Percentiles rank a stretch among this genome's conserved stretches.
Evolutionary conservation across 23 tunicate genomes (phyloP).

Genomic region (Trididemnum clinides): DNA sequence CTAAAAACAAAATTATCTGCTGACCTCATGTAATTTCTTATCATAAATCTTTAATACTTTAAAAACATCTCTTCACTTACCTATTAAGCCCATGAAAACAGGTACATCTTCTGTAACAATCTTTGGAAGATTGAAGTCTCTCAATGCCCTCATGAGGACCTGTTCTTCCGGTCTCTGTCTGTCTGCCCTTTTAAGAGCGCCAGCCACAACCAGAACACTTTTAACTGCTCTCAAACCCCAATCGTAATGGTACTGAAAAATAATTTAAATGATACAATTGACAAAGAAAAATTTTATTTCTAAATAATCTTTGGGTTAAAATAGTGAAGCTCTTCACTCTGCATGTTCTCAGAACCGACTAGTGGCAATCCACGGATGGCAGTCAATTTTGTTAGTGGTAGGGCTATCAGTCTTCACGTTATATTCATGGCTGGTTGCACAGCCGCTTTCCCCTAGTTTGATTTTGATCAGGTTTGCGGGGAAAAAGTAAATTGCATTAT

Average conservation of each 20-base stretch:
- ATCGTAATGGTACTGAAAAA: conserved; percentile 77
- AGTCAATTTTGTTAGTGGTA: too few relatives aligned
- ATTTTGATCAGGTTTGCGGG: too few relatives aligned
- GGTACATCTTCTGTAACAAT: conserved; percentile 94
- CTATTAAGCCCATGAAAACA: conserved; percentile 87
- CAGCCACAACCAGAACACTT: conserved; percentile 92
- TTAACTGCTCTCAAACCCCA: conserved; percentile 95
- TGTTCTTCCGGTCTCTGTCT: conserved; percentile 84
- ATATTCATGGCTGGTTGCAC: too few relatives aligned
- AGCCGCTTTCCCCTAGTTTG: too few relatives aligned
- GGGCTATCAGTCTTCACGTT: too few relatives aligned
- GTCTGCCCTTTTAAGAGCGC: conserved; percentile 75
- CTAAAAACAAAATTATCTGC: conserved; percentile 45
- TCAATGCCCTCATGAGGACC: conserved; percentile 85
- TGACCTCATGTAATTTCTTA: background rate
- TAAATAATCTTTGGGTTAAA: too few relatives aligned
- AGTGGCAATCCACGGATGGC: too few relatives aligned
- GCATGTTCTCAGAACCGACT: too few relatives aligned
- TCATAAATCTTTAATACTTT: background rate
- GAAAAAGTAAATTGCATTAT: too few relatives aligned
- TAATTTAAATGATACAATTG: too few relatives aligned
- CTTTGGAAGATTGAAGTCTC: conserved; percentile 93
- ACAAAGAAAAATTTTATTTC: too few relatives aligned
- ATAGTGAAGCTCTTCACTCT: too few relatives aligned
- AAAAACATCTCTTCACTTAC: conserved; percentile 19